Base-by-base conservation (phyloP, 2,888 invertebrate genomes). In the Pasiphila rectangulata region DNA sequence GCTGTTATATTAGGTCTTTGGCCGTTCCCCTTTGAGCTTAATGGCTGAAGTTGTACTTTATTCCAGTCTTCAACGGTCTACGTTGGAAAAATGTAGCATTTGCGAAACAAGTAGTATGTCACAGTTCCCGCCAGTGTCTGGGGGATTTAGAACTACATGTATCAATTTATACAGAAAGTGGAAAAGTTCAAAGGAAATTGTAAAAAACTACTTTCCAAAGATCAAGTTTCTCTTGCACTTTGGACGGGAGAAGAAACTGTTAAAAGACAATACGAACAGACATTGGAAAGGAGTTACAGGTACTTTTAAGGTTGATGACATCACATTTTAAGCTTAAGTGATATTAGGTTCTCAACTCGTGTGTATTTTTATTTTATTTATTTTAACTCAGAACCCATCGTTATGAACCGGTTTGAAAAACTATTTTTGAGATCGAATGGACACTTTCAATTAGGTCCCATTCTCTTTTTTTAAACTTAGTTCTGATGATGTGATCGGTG, bases 31-130 rank as follows among this genome's bases (percentile, higher is more conserved):
- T 51, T 50, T 54, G 56, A 54, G 38, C 55, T 61, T 59, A 54
- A 61, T 51, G 56, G 62, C 58, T 61, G 68, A 75, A 77, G 72
- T 79, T 77, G 69, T 71, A 76, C 76, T 83, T 83, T 76, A 81
- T 80, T 75, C 68, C 59, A 64, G 70, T 63, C 59, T 63, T 64
- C 63, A 66, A 44, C 39, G 51, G 56, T 46, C 56, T 53, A 64
- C 63, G 59, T 51, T 39, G 45, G 66, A 71, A 74, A 79, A 79
- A 77, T 76, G 68, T 76, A 73, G 57, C 19, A 34, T 41, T 34
- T 44, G 29, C 16, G 12, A 45, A 39, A 46, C 34, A 37, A 51
- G 29, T 23, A 42, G 23, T 45, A 54, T 24, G 35, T 49, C 48
- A 44, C 39, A 10, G 48, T 38, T 29, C 21, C 29, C 17, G 32